A percentile compares a stretch with the other conserved stretches of the same genome.
These are phyloP conservation scores for Drosophila mimica DNA, from an alignment of 2,888 invertebrate genomes.

Conservation along the genomic window DNA sequence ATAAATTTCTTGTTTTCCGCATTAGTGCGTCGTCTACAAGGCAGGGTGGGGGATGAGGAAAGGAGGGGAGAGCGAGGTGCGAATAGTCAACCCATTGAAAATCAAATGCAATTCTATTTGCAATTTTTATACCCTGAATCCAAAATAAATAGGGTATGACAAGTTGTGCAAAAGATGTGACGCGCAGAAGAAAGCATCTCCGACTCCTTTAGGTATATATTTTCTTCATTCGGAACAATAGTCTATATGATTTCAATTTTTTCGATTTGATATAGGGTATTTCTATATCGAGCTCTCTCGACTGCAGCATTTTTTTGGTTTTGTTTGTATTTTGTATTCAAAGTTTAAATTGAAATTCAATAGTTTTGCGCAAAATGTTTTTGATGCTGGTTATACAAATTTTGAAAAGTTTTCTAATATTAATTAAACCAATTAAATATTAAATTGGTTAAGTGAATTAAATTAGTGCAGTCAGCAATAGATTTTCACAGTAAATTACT, in stretches of 20 bases:
- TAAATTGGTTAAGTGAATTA: neutral
- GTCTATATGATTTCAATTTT: neutral
- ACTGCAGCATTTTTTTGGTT: neutral
- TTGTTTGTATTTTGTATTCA: constrained; percentile 44
- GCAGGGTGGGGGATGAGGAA: neutral
- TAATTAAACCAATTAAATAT: neutral
- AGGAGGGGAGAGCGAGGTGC: neutral
- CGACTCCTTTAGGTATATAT: neutral
- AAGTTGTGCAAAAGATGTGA: neutral
- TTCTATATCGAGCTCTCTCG: neutral
- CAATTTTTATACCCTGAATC: neutral
- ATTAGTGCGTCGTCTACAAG: constrained; percentile 50
- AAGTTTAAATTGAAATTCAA: constrained; percentile 58
- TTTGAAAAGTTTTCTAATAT: neutral
- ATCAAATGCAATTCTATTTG: constrained; percentile 38
- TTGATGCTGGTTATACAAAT: constrained; percentile 7
- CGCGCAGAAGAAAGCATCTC: neutral
- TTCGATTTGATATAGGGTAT: neutral
- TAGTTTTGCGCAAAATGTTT: constrained; percentile 38
- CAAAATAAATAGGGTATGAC: neutral
- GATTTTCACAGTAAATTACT: neutral
- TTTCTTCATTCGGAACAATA: neutral
- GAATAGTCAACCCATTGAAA: constrained; percentile 35
- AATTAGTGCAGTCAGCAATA: neutral
- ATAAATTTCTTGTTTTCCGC: constrained; percentile 68